Evolutionary conservation across 2,888 invertebrate genomes (phyloP).

Genomic region (Tubulanus polymorphus): DNA sequence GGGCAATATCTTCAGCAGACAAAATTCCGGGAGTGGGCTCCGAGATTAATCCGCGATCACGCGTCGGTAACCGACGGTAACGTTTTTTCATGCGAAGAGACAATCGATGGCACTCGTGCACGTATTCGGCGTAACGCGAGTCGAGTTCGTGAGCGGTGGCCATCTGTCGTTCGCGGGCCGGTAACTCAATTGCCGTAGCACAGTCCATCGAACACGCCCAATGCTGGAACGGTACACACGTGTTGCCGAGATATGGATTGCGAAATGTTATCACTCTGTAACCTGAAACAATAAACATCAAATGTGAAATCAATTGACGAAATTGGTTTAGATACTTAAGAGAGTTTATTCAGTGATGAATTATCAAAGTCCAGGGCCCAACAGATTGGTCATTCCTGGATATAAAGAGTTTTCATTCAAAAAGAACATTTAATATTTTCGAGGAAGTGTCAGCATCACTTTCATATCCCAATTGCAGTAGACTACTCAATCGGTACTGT

Average conservation of each 20-base stretch:
- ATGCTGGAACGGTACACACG: conserved; percentile 57
- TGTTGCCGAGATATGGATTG: conserved; percentile 56
- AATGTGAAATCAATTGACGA: background rate
- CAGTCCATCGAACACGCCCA: conserved; percentile 55
- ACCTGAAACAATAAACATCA: conserved; percentile 35
- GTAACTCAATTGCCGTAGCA: conserved; percentile 54
- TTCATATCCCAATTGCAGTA: too few species aligned
- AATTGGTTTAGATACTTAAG: background rate
- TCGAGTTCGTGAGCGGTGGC: conserved; percentile 48
- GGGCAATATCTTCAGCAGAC: too few species aligned
- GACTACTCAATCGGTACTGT: too few species aligned
- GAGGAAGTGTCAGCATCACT: too few species aligned
- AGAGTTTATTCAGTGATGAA: background rate
- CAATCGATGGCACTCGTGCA: conserved; percentile 18
- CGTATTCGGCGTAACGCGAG: conserved; percentile 43
- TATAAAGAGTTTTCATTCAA: conserved; percentile 48
- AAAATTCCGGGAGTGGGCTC: too few species aligned
- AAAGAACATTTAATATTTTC: conserved; percentile 52
- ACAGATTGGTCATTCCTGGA: background rate
- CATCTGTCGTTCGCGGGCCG: conserved; percentile 52
- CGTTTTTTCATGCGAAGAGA: too few species aligned
- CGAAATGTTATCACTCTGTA: conserved; percentile 56
- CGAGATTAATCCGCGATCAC: too few species aligned
- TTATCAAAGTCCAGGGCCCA: background rate
- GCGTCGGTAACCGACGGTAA: too few species aligned